A percentile compares a stretch with the other conserved stretches of the same genome.
phyloP scores from a whole-genome alignment of 2,797 vertebrate genomes.

The Xyrichtys novacula region DNA sequence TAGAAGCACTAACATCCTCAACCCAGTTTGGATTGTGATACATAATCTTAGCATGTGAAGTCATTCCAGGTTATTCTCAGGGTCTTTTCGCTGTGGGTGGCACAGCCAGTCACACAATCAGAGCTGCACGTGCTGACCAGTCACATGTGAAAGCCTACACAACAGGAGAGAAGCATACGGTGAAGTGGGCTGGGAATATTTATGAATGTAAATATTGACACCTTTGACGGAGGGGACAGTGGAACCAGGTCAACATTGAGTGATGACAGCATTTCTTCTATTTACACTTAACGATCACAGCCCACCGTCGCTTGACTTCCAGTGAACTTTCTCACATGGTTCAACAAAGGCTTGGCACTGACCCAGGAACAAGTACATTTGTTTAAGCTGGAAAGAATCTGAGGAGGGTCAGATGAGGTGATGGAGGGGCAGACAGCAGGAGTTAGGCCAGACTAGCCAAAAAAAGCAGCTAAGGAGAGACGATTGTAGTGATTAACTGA shows the following conservation, averaged over 20 bases:
- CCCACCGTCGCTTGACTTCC: constrained; percentile 34
- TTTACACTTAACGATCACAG: constrained; percentile 50
- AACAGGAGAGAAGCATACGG: constrained; percentile 13
- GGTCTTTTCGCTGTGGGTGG: constrained; percentile 23
- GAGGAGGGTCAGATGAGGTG: constrained; percentile 25
- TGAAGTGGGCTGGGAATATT: constrained; percentile 9
- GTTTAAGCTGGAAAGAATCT: constrained; percentile 61
- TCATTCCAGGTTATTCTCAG: constrained; percentile 11
- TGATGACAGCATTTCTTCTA: constrained; percentile 51
- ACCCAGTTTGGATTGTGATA: constrained; percentile 5
- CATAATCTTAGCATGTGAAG: constrained; percentile 1
- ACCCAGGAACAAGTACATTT: constrained; percentile 43
- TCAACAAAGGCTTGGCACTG: constrained; percentile 49
- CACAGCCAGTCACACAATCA: constrained; percentile 10
- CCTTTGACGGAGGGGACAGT: constrained; percentile 23
- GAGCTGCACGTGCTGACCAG: constrained; percentile 39
- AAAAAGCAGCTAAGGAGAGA: constrained; percentile 12
- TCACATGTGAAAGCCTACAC: constrained; percentile 49
- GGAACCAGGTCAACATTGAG: constrained; percentile 50
- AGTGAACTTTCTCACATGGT: constrained; percentile 31
- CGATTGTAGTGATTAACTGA: constrained; percentile 11
- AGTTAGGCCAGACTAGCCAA: constrained; percentile 7
- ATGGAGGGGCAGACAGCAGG: constrained; percentile 27
- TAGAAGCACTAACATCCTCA: not conserved
- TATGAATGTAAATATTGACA: constrained; percentile 54